Conservation (phyloP, 1,140 invertebrate genomes). For the Anoplophora glabripennis region DNA sequence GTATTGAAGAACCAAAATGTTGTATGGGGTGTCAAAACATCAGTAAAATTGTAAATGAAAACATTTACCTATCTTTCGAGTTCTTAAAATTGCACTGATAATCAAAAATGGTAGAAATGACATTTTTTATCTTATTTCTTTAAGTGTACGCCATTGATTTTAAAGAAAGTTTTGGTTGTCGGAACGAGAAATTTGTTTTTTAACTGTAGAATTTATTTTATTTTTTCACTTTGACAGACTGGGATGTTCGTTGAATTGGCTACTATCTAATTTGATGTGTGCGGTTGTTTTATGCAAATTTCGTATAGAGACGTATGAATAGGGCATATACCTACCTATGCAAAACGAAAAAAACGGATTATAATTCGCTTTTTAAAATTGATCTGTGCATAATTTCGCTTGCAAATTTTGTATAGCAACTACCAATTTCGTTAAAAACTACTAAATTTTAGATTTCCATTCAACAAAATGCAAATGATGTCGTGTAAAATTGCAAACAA, state of each 20-base stretch:
- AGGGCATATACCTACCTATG: too few species aligned
- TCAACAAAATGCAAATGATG: constrained; percentile 39
- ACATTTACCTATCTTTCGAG: constrained; percentile 14
- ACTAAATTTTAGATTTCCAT: constrained; percentile 39
- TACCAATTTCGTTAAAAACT: constrained; percentile 36
- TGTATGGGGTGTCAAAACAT: too few species aligned
- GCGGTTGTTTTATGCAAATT: too few species aligned
- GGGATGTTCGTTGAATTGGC: too few species aligned
- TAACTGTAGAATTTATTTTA: background rate
- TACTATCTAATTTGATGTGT: too few species aligned
- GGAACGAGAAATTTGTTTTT: background rate
- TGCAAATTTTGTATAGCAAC: constrained; percentile 35
- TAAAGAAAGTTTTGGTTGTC: background rate
- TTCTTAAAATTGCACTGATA: too few species aligned
- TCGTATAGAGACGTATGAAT: too few species aligned
- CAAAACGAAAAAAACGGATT: background rate
- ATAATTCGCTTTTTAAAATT: constrained; percentile 15
- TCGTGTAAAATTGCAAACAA: constrained; percentile 40
- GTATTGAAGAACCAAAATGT: constrained; percentile 11
- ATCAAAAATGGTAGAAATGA: too few species aligned
- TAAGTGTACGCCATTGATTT: background rate
- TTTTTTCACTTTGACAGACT: too few species aligned
- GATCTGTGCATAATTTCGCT: constrained; percentile 30
- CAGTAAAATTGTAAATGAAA: too few species aligned
- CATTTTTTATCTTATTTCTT: constrained; percentile 9